phyloP scores from a whole-genome alignment of 2,888 invertebrate genomes.

The Caenorhabditis drosophilae region DNA sequence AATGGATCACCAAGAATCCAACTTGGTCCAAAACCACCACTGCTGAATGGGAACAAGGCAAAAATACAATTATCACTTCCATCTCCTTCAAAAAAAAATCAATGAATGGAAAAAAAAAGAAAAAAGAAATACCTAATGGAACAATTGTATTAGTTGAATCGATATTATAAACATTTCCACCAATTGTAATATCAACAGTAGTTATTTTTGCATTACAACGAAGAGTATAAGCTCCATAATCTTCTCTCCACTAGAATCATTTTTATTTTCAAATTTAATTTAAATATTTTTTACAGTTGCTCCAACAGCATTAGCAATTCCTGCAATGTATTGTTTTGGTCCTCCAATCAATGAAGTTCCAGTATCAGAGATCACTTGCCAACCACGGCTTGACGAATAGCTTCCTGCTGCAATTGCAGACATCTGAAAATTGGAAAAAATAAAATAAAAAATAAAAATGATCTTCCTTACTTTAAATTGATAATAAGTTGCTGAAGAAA shows the following conservation, averaged over 20 bases:
- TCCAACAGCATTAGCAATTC: constrained; percentile 38
- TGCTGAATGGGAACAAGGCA: constrained; percentile 50
- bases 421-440: constrained; percentile 40
- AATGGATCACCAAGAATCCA: constrained; percentile 48
- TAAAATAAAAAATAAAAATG: no score
- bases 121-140: no score
- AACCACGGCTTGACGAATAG: constrained; percentile 41
- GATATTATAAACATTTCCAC: constrained; percentile 39
- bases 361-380: constrained; percentile 57
- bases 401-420: constrained; percentile 36
- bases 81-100: no score
- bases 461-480: constrained; percentile 51
- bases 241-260: constrained; percentile 32
- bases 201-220: constrained; percentile 40
- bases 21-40: constrained; percentile 39
- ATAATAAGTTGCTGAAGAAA: constrained; percentile 57
- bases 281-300: constrained; percentile 33
- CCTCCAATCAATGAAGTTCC: constrained; percentile 54
- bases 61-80: constrained; percentile 40
- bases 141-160: constrained; percentile 37
- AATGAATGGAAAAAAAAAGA: no score
- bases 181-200: constrained; percentile 49
- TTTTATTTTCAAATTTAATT: constrained; percentile 1
- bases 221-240: constrained; percentile 42
- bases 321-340: constrained; percentile 36